Base-by-base conservation (phyloP, 2,797 vertebrate genomes). In the Pseudotriccus pelzelni region DNA sequence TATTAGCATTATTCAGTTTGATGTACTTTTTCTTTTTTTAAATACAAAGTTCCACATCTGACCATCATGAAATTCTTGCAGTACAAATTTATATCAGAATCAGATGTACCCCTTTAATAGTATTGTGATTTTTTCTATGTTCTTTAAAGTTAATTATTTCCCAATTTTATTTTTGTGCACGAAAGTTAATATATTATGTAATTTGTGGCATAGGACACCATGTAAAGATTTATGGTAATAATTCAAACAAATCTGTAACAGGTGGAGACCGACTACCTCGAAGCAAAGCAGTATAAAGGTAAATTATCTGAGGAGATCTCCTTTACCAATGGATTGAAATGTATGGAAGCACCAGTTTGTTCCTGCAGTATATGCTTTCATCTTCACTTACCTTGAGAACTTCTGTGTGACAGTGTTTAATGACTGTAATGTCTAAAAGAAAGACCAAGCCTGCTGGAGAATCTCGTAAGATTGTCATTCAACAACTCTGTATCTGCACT, bases 111-210 rank as follows among this genome's bases (percentile, higher is more conserved):
- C 97, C 96, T 91, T 97, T 87, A 97, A 96, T 85, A 80, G 95
- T 97, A 98, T 97, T 97, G 97, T 97, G 97, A 95, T 93, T 96
- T 98, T 98, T 97, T 97, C 96, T 97, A 97, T 94, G 90, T 93
- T 94, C 90, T 97, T 92, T 96, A 90, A 87, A 80, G 96, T 97
- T 96, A 97, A 96, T 95, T 95, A 94, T 94, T 97, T 94, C 68
- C 89, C 83, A 34, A 28, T 91, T 97, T 97, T 97, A 96, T 96
- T 97, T 98, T 97, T 97, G 94, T 97, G 96, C 97, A 98, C 97
- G 97, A 95, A 97, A 97, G 95, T 97, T 98, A 98, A 98, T 97
- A 98, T 98, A 98, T 97, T 92, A 95, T 87, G 96, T 95, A 96
- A 95, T 70, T 90, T 97, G 97, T 97, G 96, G 96, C 92, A 93